phyloP scores from a whole-genome alignment of 2,113 vertebrate genomes.

The Microtus pennsylvanicus region DNA sequence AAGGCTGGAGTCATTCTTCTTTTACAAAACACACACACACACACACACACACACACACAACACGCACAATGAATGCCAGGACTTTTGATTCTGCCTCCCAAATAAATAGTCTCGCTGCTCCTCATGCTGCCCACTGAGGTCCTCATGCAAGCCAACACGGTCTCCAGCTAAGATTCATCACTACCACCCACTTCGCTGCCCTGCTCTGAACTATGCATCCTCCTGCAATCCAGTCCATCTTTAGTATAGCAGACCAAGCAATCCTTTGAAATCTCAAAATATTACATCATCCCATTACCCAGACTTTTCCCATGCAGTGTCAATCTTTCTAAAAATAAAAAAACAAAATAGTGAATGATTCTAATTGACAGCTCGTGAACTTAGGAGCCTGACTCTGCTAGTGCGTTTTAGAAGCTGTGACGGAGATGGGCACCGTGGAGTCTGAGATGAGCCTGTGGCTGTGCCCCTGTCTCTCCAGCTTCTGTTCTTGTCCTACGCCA shows the following conservation, averaged over 20 bases:
- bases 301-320: neutral
- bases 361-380: no score
- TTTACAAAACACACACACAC: no score
- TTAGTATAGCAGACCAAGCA: neutral
- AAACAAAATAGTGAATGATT: neutral
- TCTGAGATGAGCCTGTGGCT: fast-evolving
- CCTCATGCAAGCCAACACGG: neutral
- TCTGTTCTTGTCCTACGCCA: fast-evolving
- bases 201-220: neutral
- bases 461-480: neutral
- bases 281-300: neutral
- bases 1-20: neutral
- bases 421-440: no score
- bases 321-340: neutral
- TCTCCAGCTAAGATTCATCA: neutral
- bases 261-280: neutral
- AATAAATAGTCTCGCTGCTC: neutral
- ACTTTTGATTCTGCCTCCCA: neutral
- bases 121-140: neutral
- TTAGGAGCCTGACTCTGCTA: fast-evolving
- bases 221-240: no score
- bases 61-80: no score
- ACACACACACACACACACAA: no score
- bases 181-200: neutral
- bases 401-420: neutral